Base-by-base conservation (phyloP, 1,140 invertebrate genomes). In the Neodiprion lecontei region DNA sequence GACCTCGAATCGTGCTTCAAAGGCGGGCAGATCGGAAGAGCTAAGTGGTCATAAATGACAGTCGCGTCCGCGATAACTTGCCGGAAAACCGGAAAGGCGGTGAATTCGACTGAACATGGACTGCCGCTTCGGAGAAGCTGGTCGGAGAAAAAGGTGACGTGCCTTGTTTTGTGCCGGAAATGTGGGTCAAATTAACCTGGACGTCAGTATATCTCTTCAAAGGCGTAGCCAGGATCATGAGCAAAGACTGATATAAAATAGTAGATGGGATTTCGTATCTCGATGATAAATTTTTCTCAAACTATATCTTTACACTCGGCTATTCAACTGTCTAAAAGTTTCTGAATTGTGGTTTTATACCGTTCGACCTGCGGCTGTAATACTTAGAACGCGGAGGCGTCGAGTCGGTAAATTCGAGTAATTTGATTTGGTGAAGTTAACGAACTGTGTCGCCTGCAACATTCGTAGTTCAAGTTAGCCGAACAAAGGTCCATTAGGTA, bases 401-500 rank as follows among this genome's bases (percentile, higher is more conserved):
- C 77, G 79, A 79, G 65, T 82, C 83, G 83, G 78, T 86, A 86
- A 86, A 85, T 86, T 85, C 82, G 79, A 82, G 81, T 86, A 84
- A 86, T 86, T 85, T 84, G 85, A 86, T 86, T 85, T 83, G 82
- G 83, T 84, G 81, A 81, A 82, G 81, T 85, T 86, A 86, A 86
- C 85, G 84, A 85, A 85, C 85, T 83, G 81, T 85, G 84, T 86
- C 84, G 79, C 80, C 79, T 78, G 80, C 79, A 83, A 84, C 83
- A 86, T 86, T 86, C 81, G 84, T 84, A 86, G 83, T 86, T 85
- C 82, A 85, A 84, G 78, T 84, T 85, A 76, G 79, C 82, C 84
- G 85, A 86, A 86, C 84, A 86, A 86, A 86, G 84, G 84, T 78
- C 84, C 84, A 84, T 86, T 86, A 86, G 81, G 80, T 85, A 86